Evolutionary conservation across 2,888 invertebrate genomes (phyloP).

Genomic region (Drosophila meridiana): DNA sequence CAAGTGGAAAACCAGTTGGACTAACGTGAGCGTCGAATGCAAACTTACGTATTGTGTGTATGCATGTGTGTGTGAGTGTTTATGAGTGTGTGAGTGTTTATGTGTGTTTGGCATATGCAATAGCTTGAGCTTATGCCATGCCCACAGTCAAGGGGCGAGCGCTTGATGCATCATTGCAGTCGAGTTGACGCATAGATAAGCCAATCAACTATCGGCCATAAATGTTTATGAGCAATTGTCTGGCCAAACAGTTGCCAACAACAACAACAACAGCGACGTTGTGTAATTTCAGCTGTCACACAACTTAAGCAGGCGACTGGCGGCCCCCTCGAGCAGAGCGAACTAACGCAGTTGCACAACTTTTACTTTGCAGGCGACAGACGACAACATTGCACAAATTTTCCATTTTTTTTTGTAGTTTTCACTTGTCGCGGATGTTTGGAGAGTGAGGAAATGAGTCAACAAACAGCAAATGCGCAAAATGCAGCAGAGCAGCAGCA

Average conservation of each 20-base stretch:
- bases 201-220: slow-evolving; percentile 19
- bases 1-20: slow-evolving; percentile 58
- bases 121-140: slow-evolving; percentile 36
- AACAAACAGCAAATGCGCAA: slow-evolving; percentile 61
- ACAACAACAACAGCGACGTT: slow-evolving; percentile 11
- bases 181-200: slow-evolving; percentile 11
- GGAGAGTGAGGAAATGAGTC: slow-evolving; percentile 53
- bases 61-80: background rate
- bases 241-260: slow-evolving; percentile 12
- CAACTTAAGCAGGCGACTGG: background rate
- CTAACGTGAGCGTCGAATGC: slow-evolving; percentile 24
- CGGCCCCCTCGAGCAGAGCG: slow-evolving; percentile 1
- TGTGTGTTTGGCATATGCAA: slow-evolving; percentile 6
- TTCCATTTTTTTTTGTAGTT: slow-evolving; percentile 47
- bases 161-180: slow-evolving; percentile 29
- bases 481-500: slow-evolving; percentile 33
- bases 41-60: background rate
- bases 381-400: slow-evolving; percentile 32
- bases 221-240: slow-evolving; percentile 38
- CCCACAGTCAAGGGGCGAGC: slow-evolving; percentile 52
- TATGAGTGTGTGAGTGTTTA: background rate
- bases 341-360: slow-evolving; percentile 62
- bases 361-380: slow-evolving; percentile 61
- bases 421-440: slow-evolving; percentile 67
- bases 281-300: slow-evolving; percentile 24